Evolutionary conservation across 2,888 invertebrate genomes (phyloP).

Genomic region (Hedychridium roseum): DNA sequence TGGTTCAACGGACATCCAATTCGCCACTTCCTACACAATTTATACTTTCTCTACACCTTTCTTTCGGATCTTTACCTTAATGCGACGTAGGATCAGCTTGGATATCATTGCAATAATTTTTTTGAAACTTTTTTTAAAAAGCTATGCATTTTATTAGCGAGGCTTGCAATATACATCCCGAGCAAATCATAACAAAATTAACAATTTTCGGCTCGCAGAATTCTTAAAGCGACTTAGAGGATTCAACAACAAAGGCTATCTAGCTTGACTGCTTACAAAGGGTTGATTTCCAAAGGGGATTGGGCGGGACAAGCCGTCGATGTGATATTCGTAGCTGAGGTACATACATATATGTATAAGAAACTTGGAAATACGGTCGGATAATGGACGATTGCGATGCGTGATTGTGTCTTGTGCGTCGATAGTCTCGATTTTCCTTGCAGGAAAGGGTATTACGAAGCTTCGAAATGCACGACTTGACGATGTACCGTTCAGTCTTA

Average conservation of each 20-base stretch:
- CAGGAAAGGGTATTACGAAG: too few relatives aligned
- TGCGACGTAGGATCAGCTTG: not conserved
- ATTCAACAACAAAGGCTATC: too few relatives aligned
- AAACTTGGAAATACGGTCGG: too few relatives aligned
- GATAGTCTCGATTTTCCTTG: conserved; percentile 15
- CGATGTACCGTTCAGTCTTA: too few relatives aligned
- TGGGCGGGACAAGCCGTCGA: too few relatives aligned
- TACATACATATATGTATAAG: too few relatives aligned
- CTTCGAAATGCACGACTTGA: too few relatives aligned
- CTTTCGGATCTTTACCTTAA: not conserved
- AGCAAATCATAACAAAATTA: conserved; percentile 42
- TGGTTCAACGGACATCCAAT: conserved; percentile 39
- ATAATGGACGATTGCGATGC: conserved; percentile 25
- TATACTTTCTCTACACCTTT: conserved; percentile 7
- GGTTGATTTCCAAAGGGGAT: too few relatives aligned
- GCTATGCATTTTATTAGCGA: conserved; percentile 50
- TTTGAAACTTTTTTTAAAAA: conserved; percentile 36
- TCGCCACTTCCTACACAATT: conserved; percentile 27
- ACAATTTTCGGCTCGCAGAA: conserved; percentile 37
- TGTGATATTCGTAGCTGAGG: too few relatives aligned
- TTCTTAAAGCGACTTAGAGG: too few relatives aligned
- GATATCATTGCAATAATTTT: conserved; percentile 3
- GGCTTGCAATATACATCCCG: conserved; percentile 44
- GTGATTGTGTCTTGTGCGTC: conserved; percentile 20
- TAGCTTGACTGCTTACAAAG: too few relatives aligned